Evolutionary conservation across 1,140 invertebrate genomes (phyloP).

Genomic region (Meloidogyne hapla): DNA sequence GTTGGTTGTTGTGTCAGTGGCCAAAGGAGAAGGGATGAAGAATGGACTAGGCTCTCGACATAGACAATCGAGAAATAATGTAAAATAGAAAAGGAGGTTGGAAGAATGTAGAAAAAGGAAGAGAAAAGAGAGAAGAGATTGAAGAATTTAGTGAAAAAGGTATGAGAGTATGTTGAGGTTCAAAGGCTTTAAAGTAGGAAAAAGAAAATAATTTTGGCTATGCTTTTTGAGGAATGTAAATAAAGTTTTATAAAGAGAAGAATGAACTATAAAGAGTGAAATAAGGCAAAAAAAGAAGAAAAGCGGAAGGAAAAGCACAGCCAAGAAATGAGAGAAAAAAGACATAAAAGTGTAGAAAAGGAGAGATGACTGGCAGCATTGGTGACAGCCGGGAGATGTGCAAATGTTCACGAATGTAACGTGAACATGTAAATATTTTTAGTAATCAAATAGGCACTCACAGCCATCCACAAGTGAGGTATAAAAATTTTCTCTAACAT

Average conservation of each 20-base stretch:
- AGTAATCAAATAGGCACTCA: background rate
- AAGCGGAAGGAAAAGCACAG: conserved; percentile 13
- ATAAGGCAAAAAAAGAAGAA: background rate
- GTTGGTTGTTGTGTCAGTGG: background rate
- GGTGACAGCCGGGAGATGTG: background rate
- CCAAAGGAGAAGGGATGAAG: background rate
- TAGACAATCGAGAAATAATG: background rate
- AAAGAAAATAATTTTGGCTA: conserved; percentile 15
- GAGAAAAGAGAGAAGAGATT: background rate
- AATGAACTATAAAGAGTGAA: conserved; percentile 10
- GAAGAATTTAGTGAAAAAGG: too few species aligned
- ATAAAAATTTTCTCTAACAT: background rate
- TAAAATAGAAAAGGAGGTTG: background rate
- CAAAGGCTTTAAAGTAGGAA: conserved; percentile 25
- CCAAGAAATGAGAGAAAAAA: background rate
- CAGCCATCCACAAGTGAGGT: background rate
- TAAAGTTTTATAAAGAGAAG: background rate
- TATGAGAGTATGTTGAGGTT: background rate
- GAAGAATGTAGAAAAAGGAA: conserved; percentile 8
- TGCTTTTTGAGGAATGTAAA: background rate
- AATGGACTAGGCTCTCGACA: background rate
- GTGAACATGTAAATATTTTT: background rate
- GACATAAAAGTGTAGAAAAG: background rate
- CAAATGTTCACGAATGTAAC: background rate
- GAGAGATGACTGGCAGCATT: background rate